phyloP scores from a whole-genome alignment of 2,888 invertebrate species.

The Phengaris arion region DNA sequence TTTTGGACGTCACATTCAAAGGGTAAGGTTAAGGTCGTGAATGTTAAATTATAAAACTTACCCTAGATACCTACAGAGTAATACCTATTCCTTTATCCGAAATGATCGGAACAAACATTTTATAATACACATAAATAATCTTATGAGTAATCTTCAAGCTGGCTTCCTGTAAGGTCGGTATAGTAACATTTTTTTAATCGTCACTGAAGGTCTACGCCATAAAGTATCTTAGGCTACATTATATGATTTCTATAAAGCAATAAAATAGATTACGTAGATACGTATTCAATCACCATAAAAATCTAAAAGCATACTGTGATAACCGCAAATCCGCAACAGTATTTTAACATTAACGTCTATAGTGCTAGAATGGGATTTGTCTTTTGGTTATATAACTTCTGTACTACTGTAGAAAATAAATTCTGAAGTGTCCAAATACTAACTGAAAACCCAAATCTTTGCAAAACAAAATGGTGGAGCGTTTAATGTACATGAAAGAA shows the following conservation, averaged over 20 bases:
- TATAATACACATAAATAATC: neutral
- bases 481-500: neutral
- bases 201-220: neutral
- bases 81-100: neutral
- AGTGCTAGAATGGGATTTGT: no score
- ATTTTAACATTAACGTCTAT: neutral
- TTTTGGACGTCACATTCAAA: conserved; percentile 32
- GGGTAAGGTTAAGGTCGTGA: conserved; percentile 15
- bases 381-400: no score
- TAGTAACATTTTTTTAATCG: neutral
- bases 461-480: neutral
- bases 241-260: conserved; percentile 59
- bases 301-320: conserved; percentile 27
- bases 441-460: neutral
- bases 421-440: neutral
- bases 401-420: neutral
- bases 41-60: neutral
- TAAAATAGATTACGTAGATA: conserved; percentile 47
- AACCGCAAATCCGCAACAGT: neutral
- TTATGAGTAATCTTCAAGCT: neutral
- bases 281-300: conserved; percentile 53
- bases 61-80: neutral
- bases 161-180: neutral
- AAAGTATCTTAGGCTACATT: conserved; percentile 41
- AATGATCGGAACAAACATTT: neutral